Conservation (phyloP, 2,113 vertebrate genomes). For the Maccullochella peelii region DNA sequence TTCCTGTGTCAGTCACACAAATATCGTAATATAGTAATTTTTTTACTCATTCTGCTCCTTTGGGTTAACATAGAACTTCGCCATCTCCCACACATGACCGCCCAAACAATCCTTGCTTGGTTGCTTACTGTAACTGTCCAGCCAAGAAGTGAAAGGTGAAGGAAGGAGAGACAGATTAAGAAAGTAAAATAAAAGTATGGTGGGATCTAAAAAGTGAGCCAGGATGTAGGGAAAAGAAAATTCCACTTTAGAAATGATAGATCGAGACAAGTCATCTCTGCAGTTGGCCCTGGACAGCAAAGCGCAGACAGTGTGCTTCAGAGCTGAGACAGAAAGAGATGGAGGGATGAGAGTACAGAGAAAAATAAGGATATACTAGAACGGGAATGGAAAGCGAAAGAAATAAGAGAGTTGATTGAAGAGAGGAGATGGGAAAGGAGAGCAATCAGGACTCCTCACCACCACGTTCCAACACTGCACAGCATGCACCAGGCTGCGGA, state of each 20-base stretch:
- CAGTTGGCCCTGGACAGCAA: slow-evolving; percentile 25
- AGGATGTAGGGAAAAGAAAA: background rate
- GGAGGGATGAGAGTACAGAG: slow-evolving; percentile 27
- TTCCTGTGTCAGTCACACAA: background rate
- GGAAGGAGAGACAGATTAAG: background rate
- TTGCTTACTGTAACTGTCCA: slow-evolving; percentile 8
- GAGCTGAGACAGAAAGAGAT: slow-evolving; percentile 50
- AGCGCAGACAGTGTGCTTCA: slow-evolving; percentile 42
- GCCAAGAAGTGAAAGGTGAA: slow-evolving; percentile 18
- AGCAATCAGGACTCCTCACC: slow-evolving; percentile 36
- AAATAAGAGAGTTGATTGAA: slow-evolving; percentile 48
- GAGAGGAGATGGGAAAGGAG: slow-evolving; percentile 14
- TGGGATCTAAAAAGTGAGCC: slow-evolving; percentile 21
- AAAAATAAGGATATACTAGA: slow-evolving; percentile 3
- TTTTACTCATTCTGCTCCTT: background rate
- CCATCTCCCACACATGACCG: background rate
- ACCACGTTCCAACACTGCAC: slow-evolving; percentile 19
- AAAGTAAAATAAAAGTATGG: slow-evolving; percentile 20
- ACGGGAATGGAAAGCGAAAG: slow-evolving; percentile 10
- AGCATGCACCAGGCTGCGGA: slow-evolving; percentile 33
- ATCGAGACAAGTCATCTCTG: slow-evolving; percentile 46
- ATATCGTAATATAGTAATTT: too few relatives aligned
- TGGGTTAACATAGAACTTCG: background rate
- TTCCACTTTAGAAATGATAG: slow-evolving; percentile 45
- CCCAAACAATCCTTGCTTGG: background rate